Base-by-base conservation (phyloP, 2,797 vertebrate species). In the Oreochromis mossambicus region DNA sequence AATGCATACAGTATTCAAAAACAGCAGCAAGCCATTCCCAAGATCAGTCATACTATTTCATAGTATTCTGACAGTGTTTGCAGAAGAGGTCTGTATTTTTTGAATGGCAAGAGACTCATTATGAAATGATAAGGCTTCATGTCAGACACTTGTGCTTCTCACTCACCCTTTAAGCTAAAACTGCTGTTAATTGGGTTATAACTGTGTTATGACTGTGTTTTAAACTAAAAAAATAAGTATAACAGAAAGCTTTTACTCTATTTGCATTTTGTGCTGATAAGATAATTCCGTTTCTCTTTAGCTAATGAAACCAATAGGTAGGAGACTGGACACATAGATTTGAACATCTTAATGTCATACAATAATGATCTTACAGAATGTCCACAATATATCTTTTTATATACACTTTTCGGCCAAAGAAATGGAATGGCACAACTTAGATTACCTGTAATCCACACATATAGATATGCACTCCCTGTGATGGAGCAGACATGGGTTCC, bases 31-130 rank as follows among this genome's bases (percentile, higher is more conserved):
- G 85, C 87, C 82, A 86, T 92, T 91, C 86, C 85, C 76, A 75
- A 89, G 89, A 93, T 93, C 91, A 92, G 76, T 94, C 92, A 91
- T 89, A 93, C 94, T 93, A 87, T 91, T 92, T 91, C 86, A 76
- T 88, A 88, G 82, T 76, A 93, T 92, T 91, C 86, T 86, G 87
- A 92, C 89, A 86, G 81, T 54, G 84, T 83, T 90, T 86, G 87
- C 90, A 85, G 63, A 77, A 80, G 63, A 78, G 58, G 85, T 88
- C 83, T 90, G 84, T 90, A 85, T 85, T 92, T 88, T 86, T 90
- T 83, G 51, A 83, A 87, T 89, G 88, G 90, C 87, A 90, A 85
- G 86, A 89, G 86, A 88, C 85, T 91, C 89, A 88, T 94, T 92
- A 92, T 83, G 66, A 92, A 87, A 90, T 87, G 87, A 94, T 90